Percentiles rank a stretch among this genome's conserved stretches.
phyloP scores from a whole-genome alignment of 2,797 vertebrate species.

The Neostethus bicornis region DNA sequence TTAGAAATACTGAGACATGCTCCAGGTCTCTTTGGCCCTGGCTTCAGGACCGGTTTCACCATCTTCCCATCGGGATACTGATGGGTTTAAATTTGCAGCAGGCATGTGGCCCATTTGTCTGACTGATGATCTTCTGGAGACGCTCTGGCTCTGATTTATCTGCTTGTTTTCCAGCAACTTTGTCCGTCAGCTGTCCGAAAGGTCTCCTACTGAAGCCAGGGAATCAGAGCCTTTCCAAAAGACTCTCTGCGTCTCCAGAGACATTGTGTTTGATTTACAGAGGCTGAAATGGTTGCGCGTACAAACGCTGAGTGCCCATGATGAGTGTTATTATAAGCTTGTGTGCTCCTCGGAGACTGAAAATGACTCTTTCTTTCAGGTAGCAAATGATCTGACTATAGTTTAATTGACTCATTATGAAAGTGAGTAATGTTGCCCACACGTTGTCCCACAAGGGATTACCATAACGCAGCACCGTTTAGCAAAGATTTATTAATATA shows the following conservation, averaged over 20 bases:
- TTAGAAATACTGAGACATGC: too few species aligned
- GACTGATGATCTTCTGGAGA: constrained; percentile 59
- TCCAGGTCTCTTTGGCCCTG: too few species aligned
- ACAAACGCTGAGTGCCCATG: constrained; percentile 18
- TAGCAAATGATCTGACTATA: constrained; percentile 10
- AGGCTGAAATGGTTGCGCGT: constrained; percentile 10
- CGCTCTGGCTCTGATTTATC: constrained; percentile 65
- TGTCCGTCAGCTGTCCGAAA: constrained; percentile 61
- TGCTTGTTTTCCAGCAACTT: constrained; percentile 65
- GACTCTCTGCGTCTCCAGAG: constrained; percentile 11
- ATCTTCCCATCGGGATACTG: constrained; percentile 19
- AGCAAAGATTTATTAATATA: constrained; percentile 15
- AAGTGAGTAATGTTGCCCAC: constrained; percentile 17
- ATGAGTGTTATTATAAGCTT: constrained; percentile 36
- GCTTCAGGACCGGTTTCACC: constrained; percentile 9
- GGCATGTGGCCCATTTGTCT: constrained; percentile 54
- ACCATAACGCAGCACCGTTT: constrained; percentile 35
- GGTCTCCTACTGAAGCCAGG: constrained; percentile 35
- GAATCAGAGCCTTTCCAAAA: constrained; percentile 24
- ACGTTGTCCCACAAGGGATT: constrained; percentile 19
- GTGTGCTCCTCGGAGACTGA: constrained; percentile 1
- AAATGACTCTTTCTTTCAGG: constrained; percentile 3
- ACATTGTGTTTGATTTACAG: constrained; percentile 45
- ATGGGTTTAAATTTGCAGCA: constrained; percentile 56
- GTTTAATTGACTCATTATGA: constrained; percentile 33